phyloP scores from a whole-genome alignment of 2,797 vertebrate species.

The Chromobotia macracanthus region DNA sequence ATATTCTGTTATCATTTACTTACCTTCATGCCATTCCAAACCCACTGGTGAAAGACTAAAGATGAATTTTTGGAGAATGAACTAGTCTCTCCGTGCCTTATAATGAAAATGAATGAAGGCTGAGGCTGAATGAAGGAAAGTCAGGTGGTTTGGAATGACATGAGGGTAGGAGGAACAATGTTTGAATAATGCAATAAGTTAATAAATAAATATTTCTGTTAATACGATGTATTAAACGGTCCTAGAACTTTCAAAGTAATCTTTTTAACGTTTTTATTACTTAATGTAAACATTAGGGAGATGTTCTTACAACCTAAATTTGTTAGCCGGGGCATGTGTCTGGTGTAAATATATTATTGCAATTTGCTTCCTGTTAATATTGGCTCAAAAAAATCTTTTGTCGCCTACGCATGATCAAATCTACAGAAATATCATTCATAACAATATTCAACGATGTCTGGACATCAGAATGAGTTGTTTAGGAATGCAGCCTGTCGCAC shows the following conservation, averaged over 20 bases:
- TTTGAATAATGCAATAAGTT: no score
- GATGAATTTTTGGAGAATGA: not conserved
- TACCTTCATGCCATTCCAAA: not conserved
- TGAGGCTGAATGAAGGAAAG: no score
- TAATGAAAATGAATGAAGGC: not conserved
- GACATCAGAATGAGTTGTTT: slow-evolving; percentile 16
- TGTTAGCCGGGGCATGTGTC: no score
- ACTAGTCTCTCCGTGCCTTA: not conserved
- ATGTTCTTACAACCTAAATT: no score
- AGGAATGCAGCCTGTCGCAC: slow-evolving; percentile 1
- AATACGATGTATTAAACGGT: no score
- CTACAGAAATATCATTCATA: slow-evolving; percentile 24
- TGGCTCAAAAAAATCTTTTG: no score
- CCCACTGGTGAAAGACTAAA: not conserved
- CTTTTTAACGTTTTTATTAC: no score
- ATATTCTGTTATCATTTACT: slow-evolving; percentile 10
- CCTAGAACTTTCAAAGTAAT: no score
- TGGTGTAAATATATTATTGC: no score
- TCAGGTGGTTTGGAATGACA: no score
- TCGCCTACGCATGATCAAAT: not conserved
- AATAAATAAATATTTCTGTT: no score
- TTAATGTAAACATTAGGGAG: no score
- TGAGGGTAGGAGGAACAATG: slow-evolving; percentile 8
- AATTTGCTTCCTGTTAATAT: slow-evolving; percentile 13
- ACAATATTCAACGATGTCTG: slow-evolving; percentile 16